Conservation (phyloP, 1,140 invertebrate species). For the Zelostemma sp. region DNA sequence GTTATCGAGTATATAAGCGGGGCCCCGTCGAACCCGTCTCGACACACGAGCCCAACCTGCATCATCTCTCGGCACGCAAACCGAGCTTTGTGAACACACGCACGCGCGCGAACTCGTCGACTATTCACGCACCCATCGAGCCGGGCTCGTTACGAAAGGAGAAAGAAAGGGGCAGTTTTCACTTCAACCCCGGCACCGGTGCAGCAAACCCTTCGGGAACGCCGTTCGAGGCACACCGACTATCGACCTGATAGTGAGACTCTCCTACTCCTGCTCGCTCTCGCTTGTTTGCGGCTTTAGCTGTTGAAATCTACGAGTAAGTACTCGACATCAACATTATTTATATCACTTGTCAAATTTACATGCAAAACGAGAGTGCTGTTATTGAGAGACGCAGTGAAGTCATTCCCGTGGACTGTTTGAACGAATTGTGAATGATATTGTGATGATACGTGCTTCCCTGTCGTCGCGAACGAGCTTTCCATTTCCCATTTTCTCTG, state of each 20-base stretch:
- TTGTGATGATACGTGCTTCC: too few species aligned
- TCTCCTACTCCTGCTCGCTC: constrained; percentile 10
- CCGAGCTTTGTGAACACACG: constrained; percentile 50
- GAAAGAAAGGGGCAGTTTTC: constrained; percentile 46
- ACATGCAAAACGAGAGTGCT: neutral
- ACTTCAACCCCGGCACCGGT: constrained; percentile 47
- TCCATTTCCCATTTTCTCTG: too few species aligned
- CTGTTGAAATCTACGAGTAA: constrained; percentile 30
- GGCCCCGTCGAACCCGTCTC: constrained; percentile 62
- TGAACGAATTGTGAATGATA: too few species aligned
- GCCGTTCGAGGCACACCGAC: constrained; percentile 26
- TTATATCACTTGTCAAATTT: too few species aligned
- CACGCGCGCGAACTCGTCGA: constrained; percentile 50
- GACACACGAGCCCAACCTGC: constrained; percentile 67
- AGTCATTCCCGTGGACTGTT: too few species aligned
- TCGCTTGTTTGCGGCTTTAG: constrained; percentile 1
- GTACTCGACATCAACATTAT: constrained; percentile 14
- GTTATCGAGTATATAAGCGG: constrained; percentile 68
- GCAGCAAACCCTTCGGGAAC: constrained; percentile 39
- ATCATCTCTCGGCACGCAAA: constrained; percentile 55
- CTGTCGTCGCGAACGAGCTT: too few species aligned
- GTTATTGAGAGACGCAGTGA: neutral
- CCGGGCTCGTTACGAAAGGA: constrained; percentile 28
- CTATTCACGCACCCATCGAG: constrained; percentile 36
- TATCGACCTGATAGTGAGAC: constrained; percentile 30